Base-by-base conservation (phyloP, 2,888 invertebrate genomes). In the Agriotes lineatus region DNA sequence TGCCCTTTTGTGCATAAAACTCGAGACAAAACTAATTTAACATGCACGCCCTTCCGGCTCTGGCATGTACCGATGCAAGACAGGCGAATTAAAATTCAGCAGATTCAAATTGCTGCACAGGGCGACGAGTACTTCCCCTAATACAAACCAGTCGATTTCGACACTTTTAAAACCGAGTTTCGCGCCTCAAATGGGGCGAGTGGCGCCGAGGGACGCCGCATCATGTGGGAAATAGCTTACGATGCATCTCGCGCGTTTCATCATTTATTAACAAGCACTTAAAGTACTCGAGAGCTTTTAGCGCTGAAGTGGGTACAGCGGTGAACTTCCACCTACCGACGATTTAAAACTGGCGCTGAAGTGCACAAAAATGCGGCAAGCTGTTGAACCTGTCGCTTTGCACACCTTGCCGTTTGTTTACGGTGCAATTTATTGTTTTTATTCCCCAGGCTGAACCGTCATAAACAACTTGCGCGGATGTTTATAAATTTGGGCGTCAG, bases 191-290 rank as follows among this genome's bases (percentile, higher is more conserved):
- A 64, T 64, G 33, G 35, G 35, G 50, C 12, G 48, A 57, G 33
- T 22, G 25, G 25, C 35, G 25, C 22, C 20, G 12, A 22, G 48
- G 59, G 42, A 50, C 30, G 22, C 39, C 57, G 45, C 58, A 50
- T 48, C 48, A 20, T 58, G 65, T 58, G 65, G 65, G 62, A 58
- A 65, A 65, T 65, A 48, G 66, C 66, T 50, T 66, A 54, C 59
- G 52, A 66, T 66, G 66, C 66, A 66, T 59, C 60, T 59, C 59
- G 66, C 58, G 22, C 59, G 42, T 60, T 66, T 66, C 66, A 66
- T 66, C 60, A 66, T 66, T 66, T 66, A 66, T 66, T 66, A 66
- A 66, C 64, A 69, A 69, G 69, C 69, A 59, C 69, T 69, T 64
- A 69, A 64, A 69, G 69, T 60, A 60, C 69, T 69, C 64, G 64